Percentiles rank a stretch among this genome's conserved stretches.
Evolutionary conservation across 2,888 invertebrate species (phyloP).

Genomic region (Orthosia cruda): DNA sequence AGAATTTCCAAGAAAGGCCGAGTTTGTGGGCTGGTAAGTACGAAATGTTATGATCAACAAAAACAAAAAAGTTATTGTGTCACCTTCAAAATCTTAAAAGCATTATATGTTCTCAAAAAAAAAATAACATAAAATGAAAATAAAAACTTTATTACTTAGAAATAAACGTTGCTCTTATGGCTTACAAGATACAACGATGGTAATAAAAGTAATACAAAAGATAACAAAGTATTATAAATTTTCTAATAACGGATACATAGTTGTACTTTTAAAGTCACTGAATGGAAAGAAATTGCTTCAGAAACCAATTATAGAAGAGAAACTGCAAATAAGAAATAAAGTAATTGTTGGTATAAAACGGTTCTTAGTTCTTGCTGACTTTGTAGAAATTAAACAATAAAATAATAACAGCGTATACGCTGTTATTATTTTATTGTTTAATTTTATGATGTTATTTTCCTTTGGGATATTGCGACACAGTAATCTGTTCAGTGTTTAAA

Average conservation of each 20-base stretch:
- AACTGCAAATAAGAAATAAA: slow-evolving; percentile 59
- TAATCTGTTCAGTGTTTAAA: background rate
- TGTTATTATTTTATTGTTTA: slow-evolving; percentile 14
- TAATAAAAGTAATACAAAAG: slow-evolving; percentile 48
- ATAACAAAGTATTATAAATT: slow-evolving; percentile 50
- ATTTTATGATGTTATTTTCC: slow-evolving; percentile 3
- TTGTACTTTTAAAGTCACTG: slow-evolving; percentile 51
- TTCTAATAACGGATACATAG: slow-evolving; percentile 40
- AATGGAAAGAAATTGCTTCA: slow-evolving; percentile 44
- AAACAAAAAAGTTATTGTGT: background rate
- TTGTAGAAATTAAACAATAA: slow-evolving; percentile 12
- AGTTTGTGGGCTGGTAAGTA: background rate
- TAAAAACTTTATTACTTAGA: slow-evolving; percentile 32
- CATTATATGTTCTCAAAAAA: background rate
- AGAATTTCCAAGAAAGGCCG: background rate
- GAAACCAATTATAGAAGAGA: slow-evolving; percentile 54
- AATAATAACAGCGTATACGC: too few relatives aligned
- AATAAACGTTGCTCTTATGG: background rate
- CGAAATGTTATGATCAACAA: background rate
- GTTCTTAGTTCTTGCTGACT: slow-evolving; percentile 26
- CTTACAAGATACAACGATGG: slow-evolving; percentile 23
- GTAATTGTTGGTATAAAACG: slow-evolving; percentile 44
- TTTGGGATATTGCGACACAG: background rate
- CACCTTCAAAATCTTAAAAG: background rate
- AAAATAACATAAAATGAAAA: slow-evolving; percentile 17